phyloP scores from a whole-genome alignment of 1,140 invertebrate genomes.

The Eumeta japonica region DNA sequence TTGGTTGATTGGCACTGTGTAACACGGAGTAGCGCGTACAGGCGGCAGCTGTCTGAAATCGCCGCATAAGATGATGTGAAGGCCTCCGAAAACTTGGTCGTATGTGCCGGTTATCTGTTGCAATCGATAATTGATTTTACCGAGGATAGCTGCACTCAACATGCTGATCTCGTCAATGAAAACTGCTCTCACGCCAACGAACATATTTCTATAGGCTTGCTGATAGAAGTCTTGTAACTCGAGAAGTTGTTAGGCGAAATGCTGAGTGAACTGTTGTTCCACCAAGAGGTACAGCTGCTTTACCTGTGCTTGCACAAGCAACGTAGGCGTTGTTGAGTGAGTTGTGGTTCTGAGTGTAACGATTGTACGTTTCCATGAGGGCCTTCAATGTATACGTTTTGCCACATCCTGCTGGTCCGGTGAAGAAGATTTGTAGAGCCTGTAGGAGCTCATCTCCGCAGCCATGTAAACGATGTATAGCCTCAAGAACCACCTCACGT shows the following conservation, averaged over 20 bases:
- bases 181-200: constrained; percentile 12
- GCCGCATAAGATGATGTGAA: constrained; percentile 16
- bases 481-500: constrained; percentile 16
- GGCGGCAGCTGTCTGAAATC: constrained; percentile 18
- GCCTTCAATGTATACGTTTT: constrained; percentile 23
- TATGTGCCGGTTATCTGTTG: constrained; percentile 17
- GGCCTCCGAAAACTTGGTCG: constrained; percentile 16
- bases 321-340: constrained; percentile 12
- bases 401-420: constrained; percentile 25
- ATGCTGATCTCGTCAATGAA: constrained; percentile 18
- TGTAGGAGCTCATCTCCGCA: constrained; percentile 7
- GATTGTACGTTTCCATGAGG: constrained; percentile 27
- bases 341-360: constrained; percentile 10
- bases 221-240: too few species aligned
- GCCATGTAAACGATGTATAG: constrained; percentile 15
- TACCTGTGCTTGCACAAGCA: too few species aligned
- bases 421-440: constrained; percentile 25
- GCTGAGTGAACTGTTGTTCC: constrained; percentile 17
- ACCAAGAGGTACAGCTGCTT: constrained; percentile 16
- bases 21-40: constrained; percentile 20
- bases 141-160: constrained; percentile 12
- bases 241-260: constrained; percentile 22
- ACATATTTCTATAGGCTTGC: constrained; percentile 14
- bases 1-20: constrained; percentile 14
- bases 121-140: constrained; percentile 13